These are phyloP conservation scores for Hyperoplus immaculatus DNA, from an alignment of 2,797 vertebrate genomes.

Conservation along the genomic window DNA sequence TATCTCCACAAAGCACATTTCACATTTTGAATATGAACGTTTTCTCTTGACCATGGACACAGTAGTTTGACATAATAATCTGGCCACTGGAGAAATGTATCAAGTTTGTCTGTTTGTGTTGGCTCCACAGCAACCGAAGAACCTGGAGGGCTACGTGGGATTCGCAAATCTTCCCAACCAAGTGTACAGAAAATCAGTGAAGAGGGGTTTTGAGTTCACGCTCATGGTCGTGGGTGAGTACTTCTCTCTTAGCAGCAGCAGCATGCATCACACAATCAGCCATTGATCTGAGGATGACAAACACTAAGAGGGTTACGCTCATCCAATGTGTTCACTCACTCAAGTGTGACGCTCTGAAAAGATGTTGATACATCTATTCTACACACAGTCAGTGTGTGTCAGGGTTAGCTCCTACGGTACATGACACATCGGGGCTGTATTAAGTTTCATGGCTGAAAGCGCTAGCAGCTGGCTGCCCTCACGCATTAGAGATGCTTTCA, in stretches of 20 bases:
- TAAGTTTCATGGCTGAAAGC: slow-evolving; percentile 49
- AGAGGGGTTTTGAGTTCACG: slow-evolving; percentile 97
- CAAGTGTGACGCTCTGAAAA: not conserved
- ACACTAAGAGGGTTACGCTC: not conserved
- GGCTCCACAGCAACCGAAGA: slow-evolving; percentile 93
- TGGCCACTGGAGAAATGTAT: slow-evolving; percentile 12
- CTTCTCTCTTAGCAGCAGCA: not conserved
- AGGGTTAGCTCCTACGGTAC: slow-evolving; percentile 19
- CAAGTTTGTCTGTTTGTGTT: slow-evolving; percentile 50
- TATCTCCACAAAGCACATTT: not conserved
- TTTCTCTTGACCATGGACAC: not conserved
- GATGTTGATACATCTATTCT: slow-evolving; percentile 12
- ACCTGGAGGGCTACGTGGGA: slow-evolving; percentile 97
- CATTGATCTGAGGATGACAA: slow-evolving; percentile 3
- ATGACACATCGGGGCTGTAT: slow-evolving; percentile 33
- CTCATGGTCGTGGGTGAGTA: slow-evolving; percentile 97
- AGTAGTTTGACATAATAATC: not conserved
- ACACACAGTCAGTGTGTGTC: not conserved
- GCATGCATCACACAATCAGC: not conserved
- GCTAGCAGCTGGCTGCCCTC: slow-evolving; percentile 53
- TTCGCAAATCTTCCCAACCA: slow-evolving; percentile 94
- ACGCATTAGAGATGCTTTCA: slow-evolving; percentile 53
- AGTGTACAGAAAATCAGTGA: slow-evolving; percentile 94
- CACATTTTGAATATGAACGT: not conserved
- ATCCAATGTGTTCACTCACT: slow-evolving; percentile 2